Evolutionary conservation across 2,888 invertebrate genomes (phyloP).

Genomic region (Lagria hirta): DNA sequence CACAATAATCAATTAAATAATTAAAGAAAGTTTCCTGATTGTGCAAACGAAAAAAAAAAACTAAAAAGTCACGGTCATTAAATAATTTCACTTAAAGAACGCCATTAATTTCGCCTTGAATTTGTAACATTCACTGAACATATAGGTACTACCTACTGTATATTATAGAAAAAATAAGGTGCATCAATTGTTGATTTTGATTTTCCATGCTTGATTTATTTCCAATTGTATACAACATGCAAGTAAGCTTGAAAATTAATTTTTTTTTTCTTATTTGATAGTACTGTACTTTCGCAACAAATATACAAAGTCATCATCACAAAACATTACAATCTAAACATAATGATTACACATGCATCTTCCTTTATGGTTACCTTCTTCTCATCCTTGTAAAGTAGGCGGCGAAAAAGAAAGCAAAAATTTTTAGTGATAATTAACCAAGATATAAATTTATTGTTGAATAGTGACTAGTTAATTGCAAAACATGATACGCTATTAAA

Average conservation of each 20-base stretch:
- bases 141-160: too few relatives aligned
- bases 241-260: constrained; percentile 2
- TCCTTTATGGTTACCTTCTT: constrained; percentile 19
- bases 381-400: constrained; percentile 16
- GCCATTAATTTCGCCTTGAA: constrained; percentile 16
- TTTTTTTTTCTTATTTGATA: neutral
- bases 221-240: constrained; percentile 2
- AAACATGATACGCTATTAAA: too few relatives aligned
- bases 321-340: constrained; percentile 2
- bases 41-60: neutral
- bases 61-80: neutral
- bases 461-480: too few relatives aligned
- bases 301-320: too few relatives aligned
- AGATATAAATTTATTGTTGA: constrained; percentile 9
- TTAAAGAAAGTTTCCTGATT: neutral
- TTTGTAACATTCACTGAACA: too few relatives aligned
- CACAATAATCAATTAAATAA: neutral
- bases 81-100: constrained; percentile 18
- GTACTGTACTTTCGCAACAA: constrained; percentile 3
- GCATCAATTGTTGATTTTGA: too few relatives aligned
- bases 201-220: constrained; percentile 1
- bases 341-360: too few relatives aligned
- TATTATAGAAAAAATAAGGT: too few relatives aligned
- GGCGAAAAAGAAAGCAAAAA: constrained; percentile 20
- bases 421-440: constrained; percentile 21